These are phyloP conservation scores for Octomys mimax DNA, from an alignment of 2,797 vertebrate genomes.

Conservation along the genomic window DNA sequence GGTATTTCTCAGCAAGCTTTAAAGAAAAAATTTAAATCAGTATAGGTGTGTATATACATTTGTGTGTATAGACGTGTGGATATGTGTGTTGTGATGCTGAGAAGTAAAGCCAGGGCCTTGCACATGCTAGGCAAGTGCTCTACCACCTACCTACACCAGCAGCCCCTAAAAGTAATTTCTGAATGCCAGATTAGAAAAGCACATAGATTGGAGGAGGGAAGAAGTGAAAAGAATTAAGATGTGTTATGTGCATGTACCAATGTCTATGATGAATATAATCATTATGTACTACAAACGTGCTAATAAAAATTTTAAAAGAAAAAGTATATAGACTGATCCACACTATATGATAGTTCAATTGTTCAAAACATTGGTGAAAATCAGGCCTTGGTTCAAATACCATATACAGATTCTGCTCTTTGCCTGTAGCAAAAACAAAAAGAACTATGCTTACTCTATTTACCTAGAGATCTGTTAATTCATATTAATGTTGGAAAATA, in stretches of 20 bases:
- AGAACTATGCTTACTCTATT: constrained; percentile 71
- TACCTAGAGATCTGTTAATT: constrained; percentile 28
- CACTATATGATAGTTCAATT: not conserved
- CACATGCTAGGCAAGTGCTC: not conserved
- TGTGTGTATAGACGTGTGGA: not conserved
- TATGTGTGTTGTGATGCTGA: not conserved
- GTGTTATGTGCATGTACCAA: not conserved
- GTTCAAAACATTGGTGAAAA: not conserved
- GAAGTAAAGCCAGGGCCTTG: not conserved
- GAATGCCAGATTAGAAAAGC: not conserved
- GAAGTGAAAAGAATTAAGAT: not conserved
- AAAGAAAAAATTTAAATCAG: constrained; percentile 12
- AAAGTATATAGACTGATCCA: not conserved
- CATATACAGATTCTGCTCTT: not conserved
- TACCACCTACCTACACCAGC: not conserved
- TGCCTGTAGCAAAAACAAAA: not conserved
- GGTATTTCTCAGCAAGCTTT: constrained; percentile 5
- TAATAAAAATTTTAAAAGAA: not conserved
- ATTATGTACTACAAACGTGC: not conserved
- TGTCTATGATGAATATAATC: not conserved
- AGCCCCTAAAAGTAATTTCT: not conserved
- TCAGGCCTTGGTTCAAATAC: not conserved
- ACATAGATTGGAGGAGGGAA: no score
- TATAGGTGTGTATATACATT: not conserved
- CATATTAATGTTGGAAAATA: not conserved